Base-by-base conservation (phyloP, 2,797 vertebrate genomes). In the Phylloscopus collybita region DNA sequence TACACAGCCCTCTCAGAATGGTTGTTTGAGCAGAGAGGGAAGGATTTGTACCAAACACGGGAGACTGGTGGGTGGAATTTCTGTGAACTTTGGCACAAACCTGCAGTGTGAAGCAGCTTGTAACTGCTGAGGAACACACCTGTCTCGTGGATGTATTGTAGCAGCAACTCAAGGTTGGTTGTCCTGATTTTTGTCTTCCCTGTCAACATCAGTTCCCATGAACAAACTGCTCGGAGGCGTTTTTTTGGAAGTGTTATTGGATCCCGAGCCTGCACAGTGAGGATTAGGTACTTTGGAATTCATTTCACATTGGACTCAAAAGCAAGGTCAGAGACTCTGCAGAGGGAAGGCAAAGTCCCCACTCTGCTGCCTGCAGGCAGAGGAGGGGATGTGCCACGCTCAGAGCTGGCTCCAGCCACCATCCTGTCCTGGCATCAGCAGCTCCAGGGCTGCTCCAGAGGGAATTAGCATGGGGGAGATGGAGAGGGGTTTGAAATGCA, bases 281-380 rank as follows among this genome's bases (percentile, higher is more conserved):
- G 80, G 73, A 71, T 94, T 34, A 36, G 87, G 57, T 79, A 10
- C 84, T 93, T 90, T 11, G 59, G 85, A 86, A 95, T 94, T 95
- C 70, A 11, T 86, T 95, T 96, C 96, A 92, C 95, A 91, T 91
- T 95, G 96, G 80, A 23, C 83, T 95, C 70, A 62, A 90, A 90
- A 94, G 91, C 91, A 96, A 96, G 96, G 95, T 95, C 96, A 95
- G 42, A 94, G 89, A 19, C 79, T 93, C 86, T 90, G 95, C 96
- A 96, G 92, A 94, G 95, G 76, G 75, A 86, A 85, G 57, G 83
- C 53, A 3, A 60, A 95, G 90, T 82, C 83, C 80, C 93, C 62
- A 23, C 80, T 83, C 51, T 86, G 93, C 93, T 96, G 91, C 86
- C 89, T 93, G 59, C 91, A 86, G 89, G 61, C 79, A 62, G 30